Percentiles rank a stretch among this genome's conserved stretches.
These are phyloP conservation scores for Epinephelus cyanopodus DNA, from an alignment of 2,113 vertebrate genomes.

Conservation along the genomic window DNA sequence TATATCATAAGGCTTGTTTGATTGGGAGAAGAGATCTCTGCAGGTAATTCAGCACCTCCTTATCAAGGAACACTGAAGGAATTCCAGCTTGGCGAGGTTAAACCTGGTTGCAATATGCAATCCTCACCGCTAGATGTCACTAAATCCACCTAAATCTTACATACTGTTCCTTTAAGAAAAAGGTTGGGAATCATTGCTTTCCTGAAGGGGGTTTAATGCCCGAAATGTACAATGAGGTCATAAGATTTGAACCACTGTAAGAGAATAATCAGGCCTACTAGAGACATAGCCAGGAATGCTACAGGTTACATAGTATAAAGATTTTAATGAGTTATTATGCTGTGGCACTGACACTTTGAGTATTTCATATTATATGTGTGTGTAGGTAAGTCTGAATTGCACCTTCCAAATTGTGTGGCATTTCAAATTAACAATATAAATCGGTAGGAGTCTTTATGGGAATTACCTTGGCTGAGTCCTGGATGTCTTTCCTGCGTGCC, in stretches of 20 bases:
- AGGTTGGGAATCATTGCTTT: not conserved
- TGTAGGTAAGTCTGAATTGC: not conserved
- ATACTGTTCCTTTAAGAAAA: no score
- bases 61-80: no score
- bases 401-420: not conserved
- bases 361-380: not conserved
- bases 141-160: no score
- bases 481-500: conserved; percentile 92
- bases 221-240: not conserved
- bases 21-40: no score
- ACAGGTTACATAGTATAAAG: not conserved
- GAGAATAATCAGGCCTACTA: not conserved
- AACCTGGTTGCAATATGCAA: no score
- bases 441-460: not conserved
- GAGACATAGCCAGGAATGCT: not conserved
- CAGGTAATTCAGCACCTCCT: no score
- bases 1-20: no score
- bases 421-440: not conserved
- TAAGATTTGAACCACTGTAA: not conserved
- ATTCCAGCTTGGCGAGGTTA: no score
- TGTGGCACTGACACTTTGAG: not conserved
- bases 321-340: not conserved
- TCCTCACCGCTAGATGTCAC: no score
- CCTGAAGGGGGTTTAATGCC: not conserved
- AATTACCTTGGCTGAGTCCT: conserved; percentile 90